Base-by-base conservation (phyloP, 1,140 invertebrate genomes). In the Diorhabda carinulata region DNA sequence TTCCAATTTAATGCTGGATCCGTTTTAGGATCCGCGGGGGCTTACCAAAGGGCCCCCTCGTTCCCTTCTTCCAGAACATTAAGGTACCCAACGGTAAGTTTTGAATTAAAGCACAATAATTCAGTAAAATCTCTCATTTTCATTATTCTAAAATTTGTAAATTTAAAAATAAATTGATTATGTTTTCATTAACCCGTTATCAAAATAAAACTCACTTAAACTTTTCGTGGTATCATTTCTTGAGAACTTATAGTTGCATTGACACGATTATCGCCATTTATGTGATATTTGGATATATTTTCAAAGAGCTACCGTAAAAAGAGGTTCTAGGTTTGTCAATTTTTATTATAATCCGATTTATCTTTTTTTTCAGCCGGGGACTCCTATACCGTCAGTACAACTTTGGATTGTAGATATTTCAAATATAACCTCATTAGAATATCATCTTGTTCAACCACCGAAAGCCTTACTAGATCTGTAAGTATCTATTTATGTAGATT, bases 321-420 rank as follows among this genome's bases (percentile, higher is more conserved):
- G 47, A 6, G 9, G 9, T 25, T 25, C 25, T 25, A 25, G 25
- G 25, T 25, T 25, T 25, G 25, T 25, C 25, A 25, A 25, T 52
- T 5, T 52, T 52, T 52, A 52, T 52, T 52, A 5, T 52, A 5
- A 9, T 2, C 1, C 2, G 45, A 8, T 43, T 63, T 10, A n/a
- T 63, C n/a, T 64, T 64, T 70, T 52, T 59, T 81, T 83, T 61
- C 79, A 91, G 90, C 91, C 93, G 57, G 94, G 94, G n/a, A 90
- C 91, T 60, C 82, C 87, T 3, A 96, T 95, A 83, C 94, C 94
- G 5, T 87, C 88, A 72, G 92, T 92, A 5, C 87, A 87, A 68
- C 81, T 96, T 41, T 94, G 89, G 88, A 84, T 94, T 44, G 85
- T 93, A n/a, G 87, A 92, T 70, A 83, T 95, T n/a, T 83, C 83